Base-by-base conservation (phyloP, 2,113 vertebrate species). In the Ctenodactylus gundi region DNA sequence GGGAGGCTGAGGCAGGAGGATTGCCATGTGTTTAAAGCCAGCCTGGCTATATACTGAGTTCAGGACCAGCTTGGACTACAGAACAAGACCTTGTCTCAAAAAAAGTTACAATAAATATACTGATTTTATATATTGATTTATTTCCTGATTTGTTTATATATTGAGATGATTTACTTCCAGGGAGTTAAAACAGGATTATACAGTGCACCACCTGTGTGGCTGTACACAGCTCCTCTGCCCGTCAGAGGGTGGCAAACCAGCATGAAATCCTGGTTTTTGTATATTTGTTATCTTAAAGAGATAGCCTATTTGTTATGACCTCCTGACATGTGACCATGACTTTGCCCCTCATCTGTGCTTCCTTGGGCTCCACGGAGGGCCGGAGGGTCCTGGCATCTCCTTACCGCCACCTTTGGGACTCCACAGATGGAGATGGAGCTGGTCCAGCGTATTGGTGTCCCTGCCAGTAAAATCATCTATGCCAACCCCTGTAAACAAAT, bases 401-500 rank as follows among this genome's bases (percentile, higher is more conserved):
- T 92, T 2, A 55, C 81, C 6, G 3, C 1, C 58, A 68, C 0
- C 6, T 70, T 94, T 93, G 75, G 58, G 1, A 93, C 21, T 58
- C 85, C 57, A 85, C 98, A 98, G 98, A 95, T 98, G 86, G 98
- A 99, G 97, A 98, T 98, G 51, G 88, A 92, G 1, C 36, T 85
- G 75, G 97, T 98, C 55, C 98, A 95, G 23, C 90, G 51, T 81
- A 96, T 98, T 1, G 98, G 98, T 3, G 95, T 99, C 73, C 97
- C 97, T 0, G 36, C 98, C 57, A 97, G 97, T 92, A 98, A 96
- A 96, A 98, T 99, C 85, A 98, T 99, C 97, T 99, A 97, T 58
- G 94, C 98, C 96, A 98, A 98, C 95, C 98, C 98, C 90, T 99
- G 98, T 97, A 99, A 99, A 97, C 98, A 98, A 96, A 90, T 97